These are phyloP conservation scores for Chrysolina oricalcia DNA, from an alignment of 2,888 invertebrate species.

Conservation along the genomic window DNA sequence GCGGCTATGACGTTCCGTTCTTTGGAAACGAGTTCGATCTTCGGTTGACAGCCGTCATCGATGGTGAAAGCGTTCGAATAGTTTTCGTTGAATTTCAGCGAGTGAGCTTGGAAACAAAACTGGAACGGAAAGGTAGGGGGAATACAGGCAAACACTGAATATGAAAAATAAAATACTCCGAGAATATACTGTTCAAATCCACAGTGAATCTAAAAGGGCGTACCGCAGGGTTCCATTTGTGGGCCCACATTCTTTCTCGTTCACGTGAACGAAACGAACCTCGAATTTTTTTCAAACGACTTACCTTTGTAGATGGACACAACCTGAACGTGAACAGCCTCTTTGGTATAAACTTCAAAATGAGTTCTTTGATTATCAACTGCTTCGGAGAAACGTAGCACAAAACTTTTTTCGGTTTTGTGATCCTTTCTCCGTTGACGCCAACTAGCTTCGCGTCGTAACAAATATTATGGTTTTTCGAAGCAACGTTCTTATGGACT, in stretches of 20 bases:
- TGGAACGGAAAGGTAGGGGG: slow-evolving; percentile 65
- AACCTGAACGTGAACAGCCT: slow-evolving; percentile 92
- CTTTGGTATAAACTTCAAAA: slow-evolving; percentile 94
- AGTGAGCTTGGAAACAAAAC: slow-evolving; percentile 79
- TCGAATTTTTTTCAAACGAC: too few species aligned
- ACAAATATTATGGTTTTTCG: slow-evolving; percentile 88
- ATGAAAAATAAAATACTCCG: too few species aligned
- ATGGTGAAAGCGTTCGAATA: slow-evolving; percentile 82
- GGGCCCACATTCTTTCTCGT: too few species aligned
- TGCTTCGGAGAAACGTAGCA: slow-evolving; percentile 94
- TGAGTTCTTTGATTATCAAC: slow-evolving; percentile 93
- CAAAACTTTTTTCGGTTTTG: slow-evolving; percentile 89
- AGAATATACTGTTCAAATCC: too few species aligned
- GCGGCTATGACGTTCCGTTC: slow-evolving; percentile 94
- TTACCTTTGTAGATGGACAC: slow-evolving; percentile 94
- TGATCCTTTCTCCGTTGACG: slow-evolving; percentile 75
- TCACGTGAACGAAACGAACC: too few species aligned
- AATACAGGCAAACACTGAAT: too few species aligned
- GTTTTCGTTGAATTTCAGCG: slow-evolving; percentile 74
- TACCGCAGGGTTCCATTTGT: too few species aligned
- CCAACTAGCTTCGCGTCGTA: slow-evolving; percentile 88
- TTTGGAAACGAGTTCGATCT: slow-evolving; percentile 86
- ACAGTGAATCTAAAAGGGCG: too few species aligned
- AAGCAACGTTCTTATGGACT: slow-evolving; percentile 90
- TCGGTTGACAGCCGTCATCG: slow-evolving; percentile 93